A percentile compares a stretch with the other conserved stretches of the same genome.
These are phyloP conservation scores for Falcunculus frontatus DNA, from an alignment of 2,113 vertebrate species.

Conservation along the genomic window DNA sequence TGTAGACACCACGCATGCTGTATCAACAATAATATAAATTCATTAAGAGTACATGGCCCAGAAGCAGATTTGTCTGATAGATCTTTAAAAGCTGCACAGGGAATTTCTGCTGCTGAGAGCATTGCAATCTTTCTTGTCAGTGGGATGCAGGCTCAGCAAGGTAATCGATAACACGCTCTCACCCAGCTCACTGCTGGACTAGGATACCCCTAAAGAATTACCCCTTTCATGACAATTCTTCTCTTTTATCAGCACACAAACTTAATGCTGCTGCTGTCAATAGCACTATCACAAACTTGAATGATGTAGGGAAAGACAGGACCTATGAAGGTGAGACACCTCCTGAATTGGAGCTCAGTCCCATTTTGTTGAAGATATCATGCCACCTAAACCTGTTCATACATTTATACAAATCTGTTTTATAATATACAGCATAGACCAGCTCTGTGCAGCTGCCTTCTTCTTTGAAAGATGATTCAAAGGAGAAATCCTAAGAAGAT, in stretches of 20 bases:
- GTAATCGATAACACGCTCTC: neutral
- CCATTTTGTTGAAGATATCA: neutral
- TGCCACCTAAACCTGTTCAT: neutral
- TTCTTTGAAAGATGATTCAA: neutral
- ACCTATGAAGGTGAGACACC: neutral
- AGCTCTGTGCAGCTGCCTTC: neutral
- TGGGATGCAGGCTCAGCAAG: neutral
- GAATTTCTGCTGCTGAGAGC: neutral
- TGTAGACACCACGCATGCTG: neutral
- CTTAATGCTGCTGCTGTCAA: neutral
- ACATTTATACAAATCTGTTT: neutral
- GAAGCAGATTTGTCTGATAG: neutral
- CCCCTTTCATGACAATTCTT: neutral
- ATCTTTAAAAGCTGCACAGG: neutral
- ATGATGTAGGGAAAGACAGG: neutral
- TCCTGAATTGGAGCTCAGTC: neutral
- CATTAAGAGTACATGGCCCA: neutral
- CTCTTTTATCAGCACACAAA: neutral
- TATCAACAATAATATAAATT: constrained; percentile 15
- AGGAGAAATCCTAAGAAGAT: neutral
- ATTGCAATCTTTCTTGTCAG: neutral
- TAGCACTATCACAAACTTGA: neutral
- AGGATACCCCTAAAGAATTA: neutral
- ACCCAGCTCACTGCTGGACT: neutral
- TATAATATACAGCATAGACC: neutral